phyloP scores from a whole-genome alignment of 2,888 invertebrate genomes.

The Platerodrilus igneus region DNA sequence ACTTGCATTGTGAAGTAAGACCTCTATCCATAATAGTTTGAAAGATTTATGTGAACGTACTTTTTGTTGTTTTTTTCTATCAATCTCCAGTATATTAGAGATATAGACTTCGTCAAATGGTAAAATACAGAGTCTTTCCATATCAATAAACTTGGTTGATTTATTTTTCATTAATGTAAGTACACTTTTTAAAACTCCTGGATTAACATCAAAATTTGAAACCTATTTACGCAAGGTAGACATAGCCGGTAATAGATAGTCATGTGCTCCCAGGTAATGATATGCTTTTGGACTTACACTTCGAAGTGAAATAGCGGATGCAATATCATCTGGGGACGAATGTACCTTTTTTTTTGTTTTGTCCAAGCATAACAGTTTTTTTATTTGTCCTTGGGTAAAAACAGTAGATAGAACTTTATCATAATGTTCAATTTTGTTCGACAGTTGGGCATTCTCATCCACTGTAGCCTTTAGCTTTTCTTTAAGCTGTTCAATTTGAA shows the following conservation, averaged over 20 bases:
- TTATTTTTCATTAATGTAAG: conserved; percentile 4
- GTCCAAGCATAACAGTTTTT: conserved; percentile 5
- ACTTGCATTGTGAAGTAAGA: conserved; percentile 13
- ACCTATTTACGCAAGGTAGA: conserved; percentile 10
- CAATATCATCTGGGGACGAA: conserved; percentile 17
- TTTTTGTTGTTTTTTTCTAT: background rate
- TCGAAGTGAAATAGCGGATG: conserved; percentile 18
- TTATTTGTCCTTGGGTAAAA: conserved; percentile 13
- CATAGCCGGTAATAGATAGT: conserved; percentile 8
- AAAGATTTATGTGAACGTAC: conserved; percentile 8
- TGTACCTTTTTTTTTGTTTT: conserved; percentile 2
- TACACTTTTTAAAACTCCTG: conserved; percentile 19
- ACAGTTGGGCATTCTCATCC: too few relatives aligned
- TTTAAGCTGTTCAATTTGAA: too few relatives aligned
- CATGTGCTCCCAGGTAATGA: conserved; percentile 13
- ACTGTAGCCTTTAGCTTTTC: too few relatives aligned
- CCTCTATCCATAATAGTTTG: conserved; percentile 9
- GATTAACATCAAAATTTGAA: conserved; percentile 17
- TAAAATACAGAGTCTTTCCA: conserved; percentile 7
- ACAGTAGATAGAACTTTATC: conserved; percentile 5
- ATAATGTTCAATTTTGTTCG: too few relatives aligned
- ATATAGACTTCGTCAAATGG: conserved; percentile 10
- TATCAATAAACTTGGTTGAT: background rate
- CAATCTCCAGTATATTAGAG: conserved; percentile 2
- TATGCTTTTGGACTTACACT: conserved; percentile 22